phyloP scores from a whole-genome alignment of 2,797 vertebrate genomes.

The Pagetopsis macropterus region DNA sequence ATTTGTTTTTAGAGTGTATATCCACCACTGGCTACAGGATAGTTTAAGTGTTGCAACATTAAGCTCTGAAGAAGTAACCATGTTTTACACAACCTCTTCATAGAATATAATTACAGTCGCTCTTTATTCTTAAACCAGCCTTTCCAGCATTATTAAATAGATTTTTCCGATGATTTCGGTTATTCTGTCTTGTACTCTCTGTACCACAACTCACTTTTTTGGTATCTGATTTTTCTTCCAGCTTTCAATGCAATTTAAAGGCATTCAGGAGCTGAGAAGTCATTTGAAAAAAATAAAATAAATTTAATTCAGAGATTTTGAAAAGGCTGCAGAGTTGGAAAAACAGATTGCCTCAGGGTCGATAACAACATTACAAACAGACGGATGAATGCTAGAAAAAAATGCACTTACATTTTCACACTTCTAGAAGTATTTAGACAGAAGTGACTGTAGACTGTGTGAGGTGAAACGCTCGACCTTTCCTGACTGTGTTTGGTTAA shows the following conservation, averaged over 20 bases:
- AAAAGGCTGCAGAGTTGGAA: conserved; percentile 28
- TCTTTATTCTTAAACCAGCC: conserved; percentile 1
- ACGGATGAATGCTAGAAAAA: conserved; percentile 11
- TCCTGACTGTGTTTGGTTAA: background rate
- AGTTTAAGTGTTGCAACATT: background rate
- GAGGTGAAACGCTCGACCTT: conserved; percentile 20
- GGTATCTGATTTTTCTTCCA: conserved; percentile 13
- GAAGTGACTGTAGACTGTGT: background rate
- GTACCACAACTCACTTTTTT: background rate
- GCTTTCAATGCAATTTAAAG: conserved; percentile 38
- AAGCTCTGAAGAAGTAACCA: conserved; percentile 9
- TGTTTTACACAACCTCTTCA: background rate
- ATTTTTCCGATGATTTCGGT: conserved; percentile 13
- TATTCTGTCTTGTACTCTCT: background rate
- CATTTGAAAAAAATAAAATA: conserved; percentile 25
- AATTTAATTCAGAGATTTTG: conserved; percentile 41
- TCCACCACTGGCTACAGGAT: no score
- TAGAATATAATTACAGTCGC: conserved; percentile 9
- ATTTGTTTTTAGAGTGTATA: no score
- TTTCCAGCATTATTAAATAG: background rate
- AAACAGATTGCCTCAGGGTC: conserved; percentile 28
- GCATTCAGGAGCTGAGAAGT: conserved; percentile 24
- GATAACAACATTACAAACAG: conserved; percentile 43
- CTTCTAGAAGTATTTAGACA: conserved; percentile 26
- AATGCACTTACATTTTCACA: background rate